Base-by-base conservation (phyloP, 2,888 invertebrate species). In the Lysandra bellargus region DNA sequence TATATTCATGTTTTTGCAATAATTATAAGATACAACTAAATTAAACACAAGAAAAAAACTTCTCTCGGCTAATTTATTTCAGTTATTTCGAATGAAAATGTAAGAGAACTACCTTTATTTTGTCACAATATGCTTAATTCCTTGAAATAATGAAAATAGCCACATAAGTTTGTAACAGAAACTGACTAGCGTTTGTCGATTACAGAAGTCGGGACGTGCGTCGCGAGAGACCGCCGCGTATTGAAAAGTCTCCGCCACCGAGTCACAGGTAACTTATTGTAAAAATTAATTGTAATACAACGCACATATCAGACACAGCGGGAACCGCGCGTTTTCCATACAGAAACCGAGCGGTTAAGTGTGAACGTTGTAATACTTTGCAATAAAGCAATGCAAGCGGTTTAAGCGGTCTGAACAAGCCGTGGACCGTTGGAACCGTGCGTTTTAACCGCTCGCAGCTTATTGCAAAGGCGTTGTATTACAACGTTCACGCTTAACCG, bases 171-270 rank as follows among this genome's bases (percentile, higher is more conserved):
- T 76, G 57, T 80, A 49, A 4, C 4, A 78, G 33, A 80, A 49
- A 82, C 78, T 77, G 33, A 49, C 53, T 78, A 60, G 61, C 72
- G 33, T 79, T 86, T 86, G 80, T 90, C 88, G 84, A 81, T 88
- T 88, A 79, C 91, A 93, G 93, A 84, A 82, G 86, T 80, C 89
- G 92, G 2, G 93, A 93, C 4, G 84, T 83, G 79, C 90, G 90
- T 40, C 88, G 91, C 12, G 92, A 92, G 80, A 88, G 90, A 80
- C 84, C 87, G 79, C 83, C 81, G 78, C 86, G 90, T 79, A 81
- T 84, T 1, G 91, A 90, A 3, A 90, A 89, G 82, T 87, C 87
- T 4, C 80, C 80, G 37, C 75, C 75, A 5, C 80, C 84, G 2
- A 80, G 83, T 6, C 83, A 73, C n/a, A 85, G 85, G 85, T 85